Conservation (phyloP, 2,797 vertebrate genomes). For the Argyrosomus regius region DNA sequence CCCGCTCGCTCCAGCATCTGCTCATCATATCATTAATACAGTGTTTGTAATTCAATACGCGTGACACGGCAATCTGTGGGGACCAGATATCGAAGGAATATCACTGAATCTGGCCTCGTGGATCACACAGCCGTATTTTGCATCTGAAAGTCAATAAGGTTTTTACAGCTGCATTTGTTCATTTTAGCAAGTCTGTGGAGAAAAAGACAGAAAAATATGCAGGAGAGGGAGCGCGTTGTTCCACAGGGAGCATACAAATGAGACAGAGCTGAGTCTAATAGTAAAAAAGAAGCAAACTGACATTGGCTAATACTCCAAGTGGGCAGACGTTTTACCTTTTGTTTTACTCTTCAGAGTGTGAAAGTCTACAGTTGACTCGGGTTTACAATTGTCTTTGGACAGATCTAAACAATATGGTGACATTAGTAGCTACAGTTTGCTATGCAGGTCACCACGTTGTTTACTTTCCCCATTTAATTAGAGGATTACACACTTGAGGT, state of each 20-base stretch:
- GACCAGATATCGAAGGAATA: conserved; percentile 68
- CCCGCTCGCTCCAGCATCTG: conserved; percentile 38
- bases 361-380: conserved; percentile 35
- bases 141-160: conserved; percentile 73
- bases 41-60: conserved; percentile 69
- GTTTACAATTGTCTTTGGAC: conserved; percentile 58
- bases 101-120: conserved; percentile 67
- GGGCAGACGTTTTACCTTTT: conserved; percentile 42
- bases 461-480: conserved; percentile 77
- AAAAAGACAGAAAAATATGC: conserved; percentile 52
- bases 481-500: conserved; percentile 79
- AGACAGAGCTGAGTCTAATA: conserved; percentile 53
- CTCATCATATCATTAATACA: conserved; percentile 58
- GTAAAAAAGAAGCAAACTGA: conserved; percentile 38
- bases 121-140: conserved; percentile 54
- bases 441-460: conserved; percentile 73
- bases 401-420: conserved; percentile 56
- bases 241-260: conserved; percentile 73
- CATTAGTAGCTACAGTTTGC: conserved; percentile 55
- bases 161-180: conserved; percentile 69
- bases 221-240: conserved; percentile 47
- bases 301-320: conserved; percentile 33
- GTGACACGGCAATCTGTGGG: conserved; percentile 62
- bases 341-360: conserved; percentile 45
- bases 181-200: conserved; percentile 60